These are phyloP conservation scores for Zeus faber DNA, from an alignment of 2,113 vertebrate genomes.

Conservation along the genomic window DNA sequence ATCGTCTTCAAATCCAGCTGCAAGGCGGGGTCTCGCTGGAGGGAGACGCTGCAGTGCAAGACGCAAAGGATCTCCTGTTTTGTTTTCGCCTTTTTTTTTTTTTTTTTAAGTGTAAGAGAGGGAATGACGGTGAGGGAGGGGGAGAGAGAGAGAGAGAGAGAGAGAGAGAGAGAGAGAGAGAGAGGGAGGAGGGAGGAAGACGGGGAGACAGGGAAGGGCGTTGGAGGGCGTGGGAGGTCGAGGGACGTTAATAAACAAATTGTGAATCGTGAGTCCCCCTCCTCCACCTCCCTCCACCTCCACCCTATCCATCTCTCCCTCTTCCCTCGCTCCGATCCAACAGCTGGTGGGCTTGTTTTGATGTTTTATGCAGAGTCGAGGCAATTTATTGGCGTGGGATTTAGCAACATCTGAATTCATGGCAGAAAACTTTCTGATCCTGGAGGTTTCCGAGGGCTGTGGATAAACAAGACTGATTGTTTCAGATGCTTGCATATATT, in stretches of 20 bases:
- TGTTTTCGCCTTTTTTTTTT: neutral
- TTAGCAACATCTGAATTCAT: conserved; percentile 70
- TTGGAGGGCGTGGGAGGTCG: conserved; percentile 2
- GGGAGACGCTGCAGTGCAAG: no score
- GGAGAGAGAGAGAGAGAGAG: neutral
- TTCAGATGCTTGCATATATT: conserved; percentile 58
- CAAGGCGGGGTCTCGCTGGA: no score
- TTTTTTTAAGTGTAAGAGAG: neutral
- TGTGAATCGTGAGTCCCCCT: neutral
- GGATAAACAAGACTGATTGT: conserved; percentile 74
- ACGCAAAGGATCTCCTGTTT: no score
- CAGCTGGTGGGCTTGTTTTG: conserved; percentile 45
- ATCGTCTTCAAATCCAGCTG: no score
- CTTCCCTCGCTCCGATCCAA: neutral
- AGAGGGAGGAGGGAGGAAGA: neutral
- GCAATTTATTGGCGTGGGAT: conserved; percentile 73
- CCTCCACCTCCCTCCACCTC: neutral
- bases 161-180: neutral
- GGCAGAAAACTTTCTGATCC: conserved; percentile 63
- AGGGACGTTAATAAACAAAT: neutral
- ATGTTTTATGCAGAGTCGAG: conserved; percentile 56
- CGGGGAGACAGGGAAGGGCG: neutral
- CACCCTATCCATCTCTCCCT: neutral
- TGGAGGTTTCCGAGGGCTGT: conserved; percentile 64
- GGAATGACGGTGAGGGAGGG: neutral